Conservation (phyloP, 2,797 vertebrate species). For the Gymnothorax reevesii region DNA sequence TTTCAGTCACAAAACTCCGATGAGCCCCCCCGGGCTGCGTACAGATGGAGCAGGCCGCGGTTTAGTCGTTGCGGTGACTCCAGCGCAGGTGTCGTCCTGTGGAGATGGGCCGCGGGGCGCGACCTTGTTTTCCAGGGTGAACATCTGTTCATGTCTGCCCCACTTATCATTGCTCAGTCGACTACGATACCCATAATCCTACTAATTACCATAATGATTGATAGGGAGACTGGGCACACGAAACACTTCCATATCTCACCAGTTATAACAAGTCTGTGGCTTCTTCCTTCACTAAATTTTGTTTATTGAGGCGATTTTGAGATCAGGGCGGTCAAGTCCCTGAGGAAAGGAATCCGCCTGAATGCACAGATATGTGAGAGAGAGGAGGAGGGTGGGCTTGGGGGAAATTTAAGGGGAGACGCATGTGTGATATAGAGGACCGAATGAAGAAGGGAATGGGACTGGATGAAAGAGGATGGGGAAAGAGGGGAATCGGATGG, state of each 20-base stretch:
- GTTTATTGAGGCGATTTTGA: background rate
- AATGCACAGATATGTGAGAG: no score
- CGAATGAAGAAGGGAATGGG: no score
- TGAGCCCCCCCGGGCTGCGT: constrained; percentile 47
- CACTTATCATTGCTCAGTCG: background rate
- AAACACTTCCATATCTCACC: background rate
- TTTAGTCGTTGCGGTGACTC: no score
- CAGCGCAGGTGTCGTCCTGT: background rate
- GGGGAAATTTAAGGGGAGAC: no score
- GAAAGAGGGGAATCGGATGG: no score
- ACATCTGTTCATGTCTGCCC: background rate
- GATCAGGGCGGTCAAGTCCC: background rate
- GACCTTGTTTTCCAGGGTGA: background rate
- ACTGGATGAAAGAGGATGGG: no score
- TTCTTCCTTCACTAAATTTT: background rate
- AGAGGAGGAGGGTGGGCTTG: no score
- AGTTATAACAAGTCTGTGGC: background rate
- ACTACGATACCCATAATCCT: constrained; percentile 4
- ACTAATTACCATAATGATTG: background rate
- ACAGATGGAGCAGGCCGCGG: background rate
- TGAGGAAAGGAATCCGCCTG: background rate
- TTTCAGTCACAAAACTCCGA: background rate
- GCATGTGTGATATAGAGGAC: no score
- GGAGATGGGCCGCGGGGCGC: background rate
- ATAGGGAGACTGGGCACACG: background rate